A percentile compares a stretch with the other conserved stretches of the same genome.
Conservation (phyloP, 2,888 invertebrate species). For the Osedax frankpressi region DNA sequence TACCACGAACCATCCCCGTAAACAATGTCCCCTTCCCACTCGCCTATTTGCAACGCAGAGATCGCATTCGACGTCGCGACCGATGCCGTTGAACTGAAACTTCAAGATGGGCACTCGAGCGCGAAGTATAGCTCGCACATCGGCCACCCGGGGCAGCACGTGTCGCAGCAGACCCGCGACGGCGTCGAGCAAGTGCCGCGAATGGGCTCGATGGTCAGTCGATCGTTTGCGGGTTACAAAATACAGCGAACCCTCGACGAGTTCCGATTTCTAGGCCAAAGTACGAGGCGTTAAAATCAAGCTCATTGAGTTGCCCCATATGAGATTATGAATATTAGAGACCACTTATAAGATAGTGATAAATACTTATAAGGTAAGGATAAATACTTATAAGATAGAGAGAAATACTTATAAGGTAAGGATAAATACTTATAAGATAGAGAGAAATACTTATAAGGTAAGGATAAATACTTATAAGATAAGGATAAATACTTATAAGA, state of each 20-base stretch:
- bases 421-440: too few relatives aligned
- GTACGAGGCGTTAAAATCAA: too few relatives aligned
- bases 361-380: too few relatives aligned
- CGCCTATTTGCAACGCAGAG: conserved; percentile 68
- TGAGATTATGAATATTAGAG: too few relatives aligned
- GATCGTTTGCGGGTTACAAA: conserved; percentile 50
- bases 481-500: too few relatives aligned
- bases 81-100: conserved; percentile 56
- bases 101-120: conserved; percentile 82
- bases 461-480: too few relatives aligned
- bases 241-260: conserved; percentile 41
- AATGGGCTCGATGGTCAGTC: conserved; percentile 51
- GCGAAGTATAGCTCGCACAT: conserved; percentile 57
- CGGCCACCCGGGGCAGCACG: conserved; percentile 60
- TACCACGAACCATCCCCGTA: too few relatives aligned
- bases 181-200: conserved; percentile 61
- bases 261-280: conserved; percentile 12
- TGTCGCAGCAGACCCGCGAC: conserved; percentile 61
- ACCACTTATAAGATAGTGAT: too few relatives aligned
- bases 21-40: conserved; percentile 48
- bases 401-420: too few relatives aligned
- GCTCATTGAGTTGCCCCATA: too few relatives aligned
- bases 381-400: too few relatives aligned
- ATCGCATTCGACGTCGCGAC: conserved; percentile 69
- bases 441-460: too few relatives aligned